Evolutionary conservation across 2,888 invertebrate species (phyloP).

Genomic region (Agrochola litura): DNA sequence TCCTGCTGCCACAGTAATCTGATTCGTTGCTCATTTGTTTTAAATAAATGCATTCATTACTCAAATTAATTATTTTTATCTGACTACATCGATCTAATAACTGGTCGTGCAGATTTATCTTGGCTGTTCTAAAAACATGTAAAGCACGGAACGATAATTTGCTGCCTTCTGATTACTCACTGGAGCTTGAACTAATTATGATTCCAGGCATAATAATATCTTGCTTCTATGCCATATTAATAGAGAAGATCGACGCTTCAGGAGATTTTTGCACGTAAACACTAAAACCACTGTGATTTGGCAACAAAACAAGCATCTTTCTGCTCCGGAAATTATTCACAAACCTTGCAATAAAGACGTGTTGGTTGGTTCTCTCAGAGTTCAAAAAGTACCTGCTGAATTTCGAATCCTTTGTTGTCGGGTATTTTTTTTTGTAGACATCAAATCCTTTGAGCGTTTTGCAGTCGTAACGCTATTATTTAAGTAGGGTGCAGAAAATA

Average conservation of each 20-base stretch:
- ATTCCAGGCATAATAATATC: constrained; percentile 57
- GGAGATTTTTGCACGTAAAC: constrained; percentile 40
- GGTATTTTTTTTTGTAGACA: constrained; percentile 33
- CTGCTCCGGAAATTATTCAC: background rate
- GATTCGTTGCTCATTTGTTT: constrained; percentile 49
- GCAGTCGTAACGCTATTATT: constrained; percentile 1
- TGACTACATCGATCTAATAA: constrained; percentile 46
- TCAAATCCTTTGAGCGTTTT: background rate
- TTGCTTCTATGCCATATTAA: constrained; percentile 40
- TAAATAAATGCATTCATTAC: constrained; percentile 47
- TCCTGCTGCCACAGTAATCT: constrained; percentile 36
- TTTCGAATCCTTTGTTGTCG: constrained; percentile 45
- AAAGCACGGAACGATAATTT: constrained; percentile 62
- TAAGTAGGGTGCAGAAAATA: constrained; percentile 26
- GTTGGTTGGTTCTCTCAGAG: background rate
- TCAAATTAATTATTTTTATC: constrained; percentile 55
- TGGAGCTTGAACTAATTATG: constrained; percentile 68
- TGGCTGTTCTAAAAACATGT: constrained; percentile 49
- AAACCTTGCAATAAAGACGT: background rate
- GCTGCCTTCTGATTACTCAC: constrained; percentile 63
- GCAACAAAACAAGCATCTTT: background rate
- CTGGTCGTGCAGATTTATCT: constrained; percentile 48
- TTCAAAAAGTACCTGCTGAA: constrained; percentile 40
- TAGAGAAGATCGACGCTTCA: constrained; percentile 29
- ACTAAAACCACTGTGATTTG: background rate